Percentiles rank a stretch among this genome's conserved stretches.
Evolutionary conservation across 1,140 invertebrate species (phyloP).

Genomic region (Laupala kohalensis): DNA sequence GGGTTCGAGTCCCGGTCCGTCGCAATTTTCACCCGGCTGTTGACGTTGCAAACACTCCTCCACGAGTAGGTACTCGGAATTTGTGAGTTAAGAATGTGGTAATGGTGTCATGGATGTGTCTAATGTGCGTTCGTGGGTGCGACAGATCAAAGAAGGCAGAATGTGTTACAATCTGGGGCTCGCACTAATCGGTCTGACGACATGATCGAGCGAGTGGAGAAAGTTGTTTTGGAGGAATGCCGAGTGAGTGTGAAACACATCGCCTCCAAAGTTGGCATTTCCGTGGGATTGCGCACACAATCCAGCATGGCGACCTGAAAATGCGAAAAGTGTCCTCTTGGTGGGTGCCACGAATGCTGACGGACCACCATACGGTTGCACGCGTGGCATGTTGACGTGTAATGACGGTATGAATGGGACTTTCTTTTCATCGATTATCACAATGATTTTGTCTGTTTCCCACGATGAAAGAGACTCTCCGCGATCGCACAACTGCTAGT

Average conservation of each 20-base stretch:
- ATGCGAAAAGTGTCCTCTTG: too few species aligned
- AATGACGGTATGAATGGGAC: neutral
- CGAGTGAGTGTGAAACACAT: neutral
- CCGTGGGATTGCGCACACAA: neutral
- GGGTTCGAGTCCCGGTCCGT: too few species aligned
- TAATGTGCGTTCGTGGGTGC: neutral
- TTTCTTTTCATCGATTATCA: neutral
- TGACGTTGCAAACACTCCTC: too few species aligned
- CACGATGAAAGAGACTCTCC: neutral
- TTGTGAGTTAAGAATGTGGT: too few species aligned
- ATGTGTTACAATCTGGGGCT: neutral
- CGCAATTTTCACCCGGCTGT: too few species aligned
- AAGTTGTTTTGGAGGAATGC: neutral
- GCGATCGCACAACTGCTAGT: too few species aligned
- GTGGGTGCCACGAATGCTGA: constrained; percentile 1
- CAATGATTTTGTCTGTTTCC: neutral
- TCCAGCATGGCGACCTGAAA: neutral
- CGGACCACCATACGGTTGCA: neutral
- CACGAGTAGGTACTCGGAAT: too few species aligned
- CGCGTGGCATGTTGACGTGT: constrained; percentile 1
- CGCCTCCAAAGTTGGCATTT: constrained; percentile 1
- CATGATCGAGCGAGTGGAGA: neutral
- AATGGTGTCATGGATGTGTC: too few species aligned
- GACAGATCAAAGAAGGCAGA: too few species aligned
- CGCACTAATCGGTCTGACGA: neutral